These are phyloP conservation scores for Parasteatoda tepidariorum DNA, from an alignment of 1,140 invertebrate species.

Conservation along the genomic window DNA sequence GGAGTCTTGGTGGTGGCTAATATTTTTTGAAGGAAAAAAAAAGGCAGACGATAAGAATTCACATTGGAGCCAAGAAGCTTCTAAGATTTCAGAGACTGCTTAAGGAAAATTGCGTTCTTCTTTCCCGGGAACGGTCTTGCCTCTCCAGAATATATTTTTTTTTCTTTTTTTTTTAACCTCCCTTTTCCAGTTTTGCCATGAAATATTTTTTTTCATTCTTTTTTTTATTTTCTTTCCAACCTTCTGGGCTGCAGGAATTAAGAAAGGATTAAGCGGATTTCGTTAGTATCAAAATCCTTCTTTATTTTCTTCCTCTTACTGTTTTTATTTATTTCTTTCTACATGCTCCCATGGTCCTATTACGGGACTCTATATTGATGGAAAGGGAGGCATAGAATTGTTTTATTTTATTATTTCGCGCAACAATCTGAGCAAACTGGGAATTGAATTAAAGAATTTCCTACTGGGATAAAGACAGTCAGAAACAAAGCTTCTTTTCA, in stretches of 20 bases:
- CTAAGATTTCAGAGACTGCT: neutral
- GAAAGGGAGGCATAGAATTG: too few species aligned
- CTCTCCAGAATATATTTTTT: neutral
- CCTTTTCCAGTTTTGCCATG: neutral
- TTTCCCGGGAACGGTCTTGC: neutral
- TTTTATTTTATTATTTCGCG: too few species aligned
- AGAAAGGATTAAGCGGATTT: constrained; percentile 52
- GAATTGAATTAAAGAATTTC: neutral
- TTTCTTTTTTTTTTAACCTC: neutral
- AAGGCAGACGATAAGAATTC: constrained; percentile 22
- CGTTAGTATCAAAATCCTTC: constrained; percentile 45
- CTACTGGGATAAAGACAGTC: too few species aligned
- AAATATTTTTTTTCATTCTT: constrained; percentile 6
- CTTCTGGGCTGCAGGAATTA: constrained; percentile 24
- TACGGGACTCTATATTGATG: neutral
- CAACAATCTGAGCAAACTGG: too few species aligned
- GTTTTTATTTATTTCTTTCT: neutral
- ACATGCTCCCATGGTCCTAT: neutral
- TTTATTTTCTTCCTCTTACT: neutral
- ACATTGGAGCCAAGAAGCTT: neutral
- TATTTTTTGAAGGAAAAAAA: too few species aligned
- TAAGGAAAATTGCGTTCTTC: neutral
- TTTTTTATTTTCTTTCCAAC: neutral
- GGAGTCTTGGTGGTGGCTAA: too few species aligned
- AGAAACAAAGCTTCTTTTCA: too few species aligned